These are phyloP conservation scores for Peromyscus leucopus DNA, from an alignment of 2,113 vertebrate genomes.

Conservation along the genomic window DNA sequence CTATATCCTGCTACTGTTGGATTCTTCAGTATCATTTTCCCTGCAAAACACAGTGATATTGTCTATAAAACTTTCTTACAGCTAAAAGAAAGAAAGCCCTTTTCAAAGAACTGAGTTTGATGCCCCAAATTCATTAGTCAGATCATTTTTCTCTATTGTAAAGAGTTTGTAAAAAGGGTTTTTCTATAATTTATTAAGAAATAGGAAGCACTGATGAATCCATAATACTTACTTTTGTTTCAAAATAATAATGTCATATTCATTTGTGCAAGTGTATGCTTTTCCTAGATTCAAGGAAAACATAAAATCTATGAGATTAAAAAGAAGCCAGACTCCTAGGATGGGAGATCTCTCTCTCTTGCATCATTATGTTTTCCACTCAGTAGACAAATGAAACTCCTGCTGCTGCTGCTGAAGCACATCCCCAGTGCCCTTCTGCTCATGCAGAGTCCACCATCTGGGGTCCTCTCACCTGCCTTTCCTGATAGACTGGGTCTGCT, in stretches of 20 bases:
- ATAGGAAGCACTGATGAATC: background rate
- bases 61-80: background rate
- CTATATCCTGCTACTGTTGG: background rate
- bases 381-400: background rate
- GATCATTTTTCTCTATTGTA: slow-evolving; percentile 8
- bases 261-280: background rate
- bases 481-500: background rate
- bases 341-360: background rate
- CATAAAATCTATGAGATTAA: slow-evolving; percentile 19
- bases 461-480: slow-evolving; percentile 12
- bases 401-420: background rate
- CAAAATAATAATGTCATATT: background rate
- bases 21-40: background rate
- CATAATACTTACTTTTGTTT: background rate
- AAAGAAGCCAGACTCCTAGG: background rate
- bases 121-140: slow-evolving; percentile 39
- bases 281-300: background rate
- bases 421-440: background rate
- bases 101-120: slow-evolving; percentile 33
- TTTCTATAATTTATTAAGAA: slow-evolving; percentile 54
- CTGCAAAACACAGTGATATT: background rate
- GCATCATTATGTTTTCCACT: background rate
- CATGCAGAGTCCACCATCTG: slow-evolving; percentile 58
- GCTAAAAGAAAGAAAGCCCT: slow-evolving; percentile 6
- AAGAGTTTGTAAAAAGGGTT: background rate